phyloP scores from a whole-genome alignment of 2,888 invertebrate species.

The Ephialtes manifestator region DNA sequence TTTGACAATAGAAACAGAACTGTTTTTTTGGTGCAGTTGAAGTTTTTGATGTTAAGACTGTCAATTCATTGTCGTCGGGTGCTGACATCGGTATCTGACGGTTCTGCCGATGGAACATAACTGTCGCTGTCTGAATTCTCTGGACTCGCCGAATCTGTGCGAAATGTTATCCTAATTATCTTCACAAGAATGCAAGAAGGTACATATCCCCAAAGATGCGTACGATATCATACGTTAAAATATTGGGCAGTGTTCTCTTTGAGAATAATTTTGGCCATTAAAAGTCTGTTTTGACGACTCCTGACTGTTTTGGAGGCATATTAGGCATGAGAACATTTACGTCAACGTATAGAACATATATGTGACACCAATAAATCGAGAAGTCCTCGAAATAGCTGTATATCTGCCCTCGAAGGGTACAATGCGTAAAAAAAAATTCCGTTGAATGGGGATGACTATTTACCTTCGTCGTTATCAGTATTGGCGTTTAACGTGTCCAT shows the following conservation, averaged over 20 bases:
- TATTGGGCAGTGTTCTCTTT: neutral
- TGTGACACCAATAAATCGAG: neutral
- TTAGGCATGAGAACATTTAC: neutral
- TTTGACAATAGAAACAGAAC: conserved; percentile 63
- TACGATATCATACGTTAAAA: neutral
- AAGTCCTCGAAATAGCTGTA: neutral
- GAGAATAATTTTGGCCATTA: neutral
- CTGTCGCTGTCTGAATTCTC: conserved; percentile 4
- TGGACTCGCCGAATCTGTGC: conserved; percentile 13
- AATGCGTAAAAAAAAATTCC: neutral
- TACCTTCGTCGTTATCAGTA: conserved; percentile 19
- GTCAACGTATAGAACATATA: neutral
- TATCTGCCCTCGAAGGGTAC: neutral
- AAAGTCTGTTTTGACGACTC: conserved; percentile 3
- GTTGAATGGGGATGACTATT: neutral
- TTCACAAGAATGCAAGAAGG: neutral
- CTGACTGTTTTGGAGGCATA: neutral
- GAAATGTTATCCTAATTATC: neutral
- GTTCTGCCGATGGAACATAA: conserved; percentile 30
- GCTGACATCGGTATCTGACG: conserved; percentile 41
- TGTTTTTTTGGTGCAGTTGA: conserved; percentile 53
- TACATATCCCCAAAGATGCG: neutral
- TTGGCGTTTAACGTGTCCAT: conserved; percentile 1
- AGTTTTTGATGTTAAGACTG: conserved; percentile 28
- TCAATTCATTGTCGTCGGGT: conserved; percentile 43